A percentile compares a stretch with the other conserved stretches of the same genome.
phyloP scores from a whole-genome alignment of 2,113 vertebrate species.

The Euleptes europaea region DNA sequence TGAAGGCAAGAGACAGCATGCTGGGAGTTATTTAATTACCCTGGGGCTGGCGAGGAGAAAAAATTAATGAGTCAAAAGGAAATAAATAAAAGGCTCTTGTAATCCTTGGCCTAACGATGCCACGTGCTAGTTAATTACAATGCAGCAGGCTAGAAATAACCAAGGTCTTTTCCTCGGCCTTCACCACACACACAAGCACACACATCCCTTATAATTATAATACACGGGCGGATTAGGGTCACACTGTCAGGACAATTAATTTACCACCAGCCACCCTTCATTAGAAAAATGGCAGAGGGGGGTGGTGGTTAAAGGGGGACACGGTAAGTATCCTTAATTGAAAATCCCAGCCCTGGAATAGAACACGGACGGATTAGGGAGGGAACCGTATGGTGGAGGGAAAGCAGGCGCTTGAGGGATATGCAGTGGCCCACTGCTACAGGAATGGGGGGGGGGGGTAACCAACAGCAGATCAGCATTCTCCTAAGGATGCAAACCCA shows the following conservation, averaged over 20 bases:
- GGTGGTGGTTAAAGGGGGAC: constrained; percentile 10
- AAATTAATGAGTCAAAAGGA: constrained; percentile 36
- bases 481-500: no score
- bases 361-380: constrained; percentile 33
- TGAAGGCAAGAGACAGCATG: not conserved
- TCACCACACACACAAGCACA: not conserved
- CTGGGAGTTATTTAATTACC: not conserved
- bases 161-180: constrained; percentile 11
- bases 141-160: constrained; percentile 38
- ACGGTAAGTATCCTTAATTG: constrained; percentile 51
- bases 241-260: constrained; percentile 52
- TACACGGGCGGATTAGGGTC: constrained; percentile 53
- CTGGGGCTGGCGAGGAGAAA: not conserved
- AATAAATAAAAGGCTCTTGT: constrained; percentile 37
- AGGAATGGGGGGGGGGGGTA: not conserved
- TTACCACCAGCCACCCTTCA: constrained; percentile 50
- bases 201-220: constrained; percentile 45
- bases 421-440: no score
- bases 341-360: constrained; percentile 57
- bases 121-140: constrained; percentile 56
- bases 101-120: constrained; percentile 30
- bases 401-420: not conserved
- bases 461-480: not conserved
- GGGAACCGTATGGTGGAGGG: constrained; percentile 28
- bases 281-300: constrained; percentile 52